Base-by-base conservation (phyloP, 2,888 invertebrate species). In the Clunio marinus region DNA sequence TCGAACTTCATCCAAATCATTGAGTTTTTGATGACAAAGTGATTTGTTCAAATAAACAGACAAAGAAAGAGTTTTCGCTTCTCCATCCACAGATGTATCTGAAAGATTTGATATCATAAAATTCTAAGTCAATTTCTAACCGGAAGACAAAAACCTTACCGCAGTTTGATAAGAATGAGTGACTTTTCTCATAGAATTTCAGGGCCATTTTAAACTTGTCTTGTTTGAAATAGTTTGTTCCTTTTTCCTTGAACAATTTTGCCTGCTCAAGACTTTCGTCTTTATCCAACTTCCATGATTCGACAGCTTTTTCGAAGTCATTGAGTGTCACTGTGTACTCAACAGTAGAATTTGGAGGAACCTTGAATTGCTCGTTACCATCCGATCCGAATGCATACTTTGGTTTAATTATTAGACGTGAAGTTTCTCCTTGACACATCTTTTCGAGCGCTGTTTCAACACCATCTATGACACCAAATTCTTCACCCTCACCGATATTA, bases 171-270 rank as follows among this genome's bases (percentile, higher is more conserved):
- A 77, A 69, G 46, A 74, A 72, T 8, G 72, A 70, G 20, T 74
- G 78, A 35, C 93, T 86, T 75, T 89, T 88, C 73, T 88, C 87
- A 77, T 97, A 97, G 84, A 94, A 89, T 76, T 91, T 92, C 59
- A 88, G 81, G 0, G 98, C 96, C 72, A 93, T 74, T 68, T 81
- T 78, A 73, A 84, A 88, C 76, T 95, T 93, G 69, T 83, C 86
- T 0, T 82, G 83, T 77, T 93, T 94, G 75, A 95, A 94, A 76
- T 92, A 96, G 59, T 84, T 83, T 0, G 94, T 96, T 57, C 96
- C 98, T 75, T 92, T 95, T 70, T 91, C 89, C 79, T 98, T 98
- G 71, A 86, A 88, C 13, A 89, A 80, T 76, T 88, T 86, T 0
- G 91, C 87, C 75, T 91, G 90, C 69, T 88, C 88, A 4, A 97